Conservation (phyloP, 2,888 invertebrate genomes). For the Esperia sulphurella region DNA sequence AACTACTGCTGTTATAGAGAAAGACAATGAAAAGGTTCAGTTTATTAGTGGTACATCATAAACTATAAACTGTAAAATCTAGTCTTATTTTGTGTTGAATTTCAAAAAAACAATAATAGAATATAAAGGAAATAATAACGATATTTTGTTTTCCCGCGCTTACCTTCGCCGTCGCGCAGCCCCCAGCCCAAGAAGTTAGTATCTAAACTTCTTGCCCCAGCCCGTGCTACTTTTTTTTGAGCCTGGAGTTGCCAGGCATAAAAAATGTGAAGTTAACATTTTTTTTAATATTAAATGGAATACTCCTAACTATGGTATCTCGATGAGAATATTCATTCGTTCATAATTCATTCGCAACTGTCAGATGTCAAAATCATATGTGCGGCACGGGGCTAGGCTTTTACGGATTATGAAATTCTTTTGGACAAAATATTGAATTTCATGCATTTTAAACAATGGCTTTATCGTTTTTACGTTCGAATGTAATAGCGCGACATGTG, state of each 20-base stretch:
- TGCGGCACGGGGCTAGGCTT: constrained; percentile 15
- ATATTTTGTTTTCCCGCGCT: no score
- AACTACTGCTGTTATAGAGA: constrained; percentile 41
- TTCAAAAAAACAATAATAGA: no score
- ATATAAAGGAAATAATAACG: no score
- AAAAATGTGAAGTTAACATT: no score
- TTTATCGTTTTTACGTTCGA: constrained; percentile 63
- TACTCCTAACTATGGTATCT: not conserved
- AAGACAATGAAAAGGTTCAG: constrained; percentile 49
- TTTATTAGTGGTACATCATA: constrained; percentile 35
- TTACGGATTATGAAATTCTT: constrained; percentile 44
- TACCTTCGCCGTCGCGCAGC: no score
- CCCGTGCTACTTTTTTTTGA: no score
- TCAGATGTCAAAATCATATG: constrained; percentile 17
- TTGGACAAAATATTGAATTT: constrained; percentile 7
- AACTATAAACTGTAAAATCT: constrained; percentile 4
- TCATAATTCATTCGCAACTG: not conserved
- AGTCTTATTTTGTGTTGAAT: not conserved
- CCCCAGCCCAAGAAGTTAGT: no score
- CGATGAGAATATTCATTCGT: not conserved
- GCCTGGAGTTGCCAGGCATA: no score
- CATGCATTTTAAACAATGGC: constrained; percentile 40
- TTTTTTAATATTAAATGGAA: not conserved
- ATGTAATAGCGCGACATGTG: constrained; percentile 53
- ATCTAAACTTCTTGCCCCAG: no score